phyloP scores from a whole-genome alignment of 2,888 invertebrate genomes.

The Tillus elongatus region DNA sequence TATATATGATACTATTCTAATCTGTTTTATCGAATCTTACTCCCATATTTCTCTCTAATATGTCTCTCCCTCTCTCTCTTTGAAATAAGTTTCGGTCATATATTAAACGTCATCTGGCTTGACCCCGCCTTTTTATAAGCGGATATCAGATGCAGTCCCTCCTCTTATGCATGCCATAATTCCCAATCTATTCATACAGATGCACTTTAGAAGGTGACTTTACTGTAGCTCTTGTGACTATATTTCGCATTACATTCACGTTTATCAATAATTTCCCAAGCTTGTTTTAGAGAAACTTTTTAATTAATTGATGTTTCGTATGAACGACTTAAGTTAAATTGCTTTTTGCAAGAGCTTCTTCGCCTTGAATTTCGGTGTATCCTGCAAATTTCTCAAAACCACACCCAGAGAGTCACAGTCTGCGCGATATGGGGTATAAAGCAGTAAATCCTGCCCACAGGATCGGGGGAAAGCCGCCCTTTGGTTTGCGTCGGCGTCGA shows the following conservation, averaged over 20 bases:
- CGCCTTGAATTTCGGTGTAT: too few relatives aligned
- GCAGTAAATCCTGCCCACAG: constrained; percentile 43
- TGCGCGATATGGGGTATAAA: constrained; percentile 49
- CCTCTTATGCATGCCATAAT: constrained; percentile 32
- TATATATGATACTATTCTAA: neutral
- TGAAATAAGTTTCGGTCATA: constrained; percentile 24
- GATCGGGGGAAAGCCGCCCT: constrained; percentile 39
- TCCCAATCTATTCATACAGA: constrained; percentile 29
- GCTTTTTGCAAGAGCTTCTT: too few relatives aligned
- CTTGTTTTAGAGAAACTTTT: too few relatives aligned
- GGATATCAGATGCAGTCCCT: constrained; percentile 34
- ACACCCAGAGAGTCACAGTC: constrained; percentile 46
- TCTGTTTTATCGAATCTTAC: neutral
- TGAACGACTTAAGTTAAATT: too few relatives aligned
- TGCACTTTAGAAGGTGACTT: constrained; percentile 29
- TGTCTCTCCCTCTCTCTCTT: constrained; percentile 19
- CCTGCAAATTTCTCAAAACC: constrained; percentile 46
- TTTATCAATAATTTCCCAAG: too few relatives aligned
- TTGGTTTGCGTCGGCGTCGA: constrained; percentile 42
- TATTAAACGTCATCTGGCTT: constrained; percentile 30
- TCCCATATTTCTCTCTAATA: constrained; percentile 16
- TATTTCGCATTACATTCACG: too few relatives aligned
- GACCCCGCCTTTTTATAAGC: constrained; percentile 40
- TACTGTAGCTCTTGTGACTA: too few relatives aligned
- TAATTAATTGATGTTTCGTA: too few relatives aligned